phyloP scores from a whole-genome alignment of 2,888 invertebrate species.

The Caenorhabditis sp. region DNA sequence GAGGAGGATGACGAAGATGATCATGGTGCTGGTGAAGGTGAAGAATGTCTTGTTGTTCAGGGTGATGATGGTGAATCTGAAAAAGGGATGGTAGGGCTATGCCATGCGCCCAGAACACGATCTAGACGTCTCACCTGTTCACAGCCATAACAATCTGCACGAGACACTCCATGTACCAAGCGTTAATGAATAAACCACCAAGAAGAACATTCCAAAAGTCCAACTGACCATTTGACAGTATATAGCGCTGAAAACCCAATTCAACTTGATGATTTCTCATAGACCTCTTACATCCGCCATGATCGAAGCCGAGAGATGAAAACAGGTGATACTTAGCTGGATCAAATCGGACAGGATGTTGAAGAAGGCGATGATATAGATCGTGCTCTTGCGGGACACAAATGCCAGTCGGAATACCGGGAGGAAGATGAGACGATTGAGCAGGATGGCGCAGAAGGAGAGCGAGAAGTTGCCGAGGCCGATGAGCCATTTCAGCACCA shows the following conservation, averaged over 20 bases:
- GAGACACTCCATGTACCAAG: constrained; percentile 55
- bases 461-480: constrained; percentile 13
- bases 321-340: constrained; percentile 33
- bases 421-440: constrained; percentile 21
- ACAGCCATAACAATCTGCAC: constrained; percentile 54
- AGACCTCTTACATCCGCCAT: constrained; percentile 7
- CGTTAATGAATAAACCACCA: constrained; percentile 45
- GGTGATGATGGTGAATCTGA: constrained; percentile 28
- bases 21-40: constrained; percentile 27
- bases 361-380: constrained; percentile 58
- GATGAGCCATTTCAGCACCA: constrained; percentile 19
- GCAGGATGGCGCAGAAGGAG: constrained; percentile 14
- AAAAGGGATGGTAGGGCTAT: neutral
- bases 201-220: neutral
- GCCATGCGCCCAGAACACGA: neutral
- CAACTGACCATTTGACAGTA: neutral
- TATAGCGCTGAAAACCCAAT: constrained; percentile 13
- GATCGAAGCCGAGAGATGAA: constrained; percentile 46
- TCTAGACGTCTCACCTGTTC: constrained; percentile 17
- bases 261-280: neutral
- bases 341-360: constrained; percentile 46
- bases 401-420: constrained; percentile 12
- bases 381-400: constrained; percentile 18
- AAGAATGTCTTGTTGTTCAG: constrained; percentile 18
- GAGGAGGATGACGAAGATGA: constrained; percentile 22